These are phyloP conservation scores for Noctua janthina DNA, from an alignment of 2,888 invertebrate species.

Conservation along the genomic window DNA sequence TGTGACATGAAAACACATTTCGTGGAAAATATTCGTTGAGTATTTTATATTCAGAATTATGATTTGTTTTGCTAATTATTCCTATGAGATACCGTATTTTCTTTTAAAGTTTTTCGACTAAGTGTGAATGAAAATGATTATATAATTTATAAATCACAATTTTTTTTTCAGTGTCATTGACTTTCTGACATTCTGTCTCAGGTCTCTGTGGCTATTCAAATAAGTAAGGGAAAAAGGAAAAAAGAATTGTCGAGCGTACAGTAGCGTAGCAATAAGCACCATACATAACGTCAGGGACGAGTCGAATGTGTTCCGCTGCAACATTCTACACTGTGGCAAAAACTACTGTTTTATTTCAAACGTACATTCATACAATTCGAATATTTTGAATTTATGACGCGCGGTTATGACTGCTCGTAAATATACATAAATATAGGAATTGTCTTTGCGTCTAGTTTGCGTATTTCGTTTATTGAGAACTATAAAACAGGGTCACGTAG, in stretches of 20 bases:
- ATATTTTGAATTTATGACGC: conserved; percentile 57
- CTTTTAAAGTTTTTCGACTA: neutral
- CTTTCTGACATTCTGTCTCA: neutral
- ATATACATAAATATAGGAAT: conserved; percentile 55
- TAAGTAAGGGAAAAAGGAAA: neutral
- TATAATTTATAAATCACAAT: neutral
- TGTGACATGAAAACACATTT: conserved; percentile 38
- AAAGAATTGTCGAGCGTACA: neutral
- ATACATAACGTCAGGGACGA: conserved; percentile 28
- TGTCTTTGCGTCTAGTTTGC: conserved; percentile 51
- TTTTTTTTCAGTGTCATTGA: neutral
- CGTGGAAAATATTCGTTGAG: conserved; percentile 4
- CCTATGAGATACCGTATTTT: neutral
- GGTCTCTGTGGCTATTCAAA: neutral
- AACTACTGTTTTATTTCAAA: conserved; percentile 55
- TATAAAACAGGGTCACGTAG: conserved; percentile 48
- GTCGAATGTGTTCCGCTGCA: conserved; percentile 37
- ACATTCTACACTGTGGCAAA: conserved; percentile 45
- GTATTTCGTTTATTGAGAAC: conserved; percentile 54
- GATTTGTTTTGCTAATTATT: conserved; percentile 15
- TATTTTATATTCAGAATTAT: conserved; percentile 29
- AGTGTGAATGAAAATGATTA: neutral
- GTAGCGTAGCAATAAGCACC: conserved; percentile 10
- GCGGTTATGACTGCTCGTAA: conserved; percentile 50
- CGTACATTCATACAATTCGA: conserved; percentile 40